These are phyloP conservation scores for Hippoglossus hippoglossus DNA, from an alignment of 2,797 vertebrate species.

Conservation along the genomic window DNA sequence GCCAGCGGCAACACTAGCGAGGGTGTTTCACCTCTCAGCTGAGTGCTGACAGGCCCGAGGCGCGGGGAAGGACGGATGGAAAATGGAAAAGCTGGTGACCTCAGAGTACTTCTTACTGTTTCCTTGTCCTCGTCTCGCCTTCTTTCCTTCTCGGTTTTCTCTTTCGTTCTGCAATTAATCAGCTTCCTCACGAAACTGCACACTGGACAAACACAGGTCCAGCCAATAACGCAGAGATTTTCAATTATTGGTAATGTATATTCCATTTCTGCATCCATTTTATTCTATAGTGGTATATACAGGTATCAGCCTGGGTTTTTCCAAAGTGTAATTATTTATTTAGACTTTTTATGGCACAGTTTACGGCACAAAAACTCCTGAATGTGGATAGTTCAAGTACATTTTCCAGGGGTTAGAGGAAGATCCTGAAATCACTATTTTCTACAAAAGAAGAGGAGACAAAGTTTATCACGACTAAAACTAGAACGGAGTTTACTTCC, in stretches of 20 bases:
- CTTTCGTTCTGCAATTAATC: background rate
- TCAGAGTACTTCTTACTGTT: constrained; percentile 15
- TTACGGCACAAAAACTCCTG: background rate
- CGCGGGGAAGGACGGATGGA: constrained; percentile 26
- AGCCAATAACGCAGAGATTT: background rate
- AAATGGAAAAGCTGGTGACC: constrained; percentile 45
- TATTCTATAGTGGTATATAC: background rate
- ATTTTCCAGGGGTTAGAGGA: too few relatives aligned
- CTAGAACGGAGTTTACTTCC: too few relatives aligned
- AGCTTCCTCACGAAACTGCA: background rate
- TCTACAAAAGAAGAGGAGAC: too few relatives aligned
- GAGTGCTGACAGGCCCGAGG: constrained; percentile 46
- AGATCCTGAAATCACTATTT: too few relatives aligned
- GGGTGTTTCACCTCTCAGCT: constrained; percentile 54
- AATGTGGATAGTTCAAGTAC: too few relatives aligned
- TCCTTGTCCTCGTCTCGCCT: constrained; percentile 6
- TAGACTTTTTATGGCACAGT: too few relatives aligned
- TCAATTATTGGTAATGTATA: background rate
- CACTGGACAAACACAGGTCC: background rate
- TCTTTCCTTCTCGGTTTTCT: constrained; percentile 12
- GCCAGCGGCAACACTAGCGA: constrained; percentile 36
- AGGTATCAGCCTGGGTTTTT: too few relatives aligned
- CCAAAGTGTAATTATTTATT: too few relatives aligned
- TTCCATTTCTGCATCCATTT: background rate
- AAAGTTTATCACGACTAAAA: too few relatives aligned